Evolutionary conservation across 2,113 vertebrate genomes (phyloP).

Genomic region (Neomonachus schauinslandi): DNA sequence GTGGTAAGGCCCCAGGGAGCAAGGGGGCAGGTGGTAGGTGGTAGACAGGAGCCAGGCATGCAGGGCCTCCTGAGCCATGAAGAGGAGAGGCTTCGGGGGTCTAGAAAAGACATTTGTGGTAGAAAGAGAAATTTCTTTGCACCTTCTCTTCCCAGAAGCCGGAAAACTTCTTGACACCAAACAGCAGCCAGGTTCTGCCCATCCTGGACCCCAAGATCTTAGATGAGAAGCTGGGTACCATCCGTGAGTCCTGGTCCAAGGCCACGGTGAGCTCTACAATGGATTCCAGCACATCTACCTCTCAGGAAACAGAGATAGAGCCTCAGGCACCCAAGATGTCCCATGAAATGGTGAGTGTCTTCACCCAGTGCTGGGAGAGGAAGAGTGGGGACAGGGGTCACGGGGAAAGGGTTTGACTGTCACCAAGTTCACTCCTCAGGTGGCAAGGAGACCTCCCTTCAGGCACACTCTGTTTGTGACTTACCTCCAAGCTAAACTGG

Average conservation of each 20-base stretch:
- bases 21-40: not conserved
- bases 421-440: not conserved
- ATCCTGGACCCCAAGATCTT: constrained; percentile 56
- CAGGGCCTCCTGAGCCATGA: not conserved
- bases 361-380: not conserved
- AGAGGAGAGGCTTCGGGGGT: not conserved
- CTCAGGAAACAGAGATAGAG: not conserved
- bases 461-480: not conserved
- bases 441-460: not conserved
- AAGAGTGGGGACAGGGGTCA: rapidly evolving
- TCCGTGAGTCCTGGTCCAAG: not conserved
- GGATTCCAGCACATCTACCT: not conserved
- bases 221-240: not conserved
- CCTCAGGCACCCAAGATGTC: not conserved
- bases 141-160: constrained; percentile 76
- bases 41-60: too few relatives aligned
- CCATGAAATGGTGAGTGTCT: not conserved
- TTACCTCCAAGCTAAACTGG: not conserved
- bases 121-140: not conserved
- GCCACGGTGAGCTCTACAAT: not conserved
- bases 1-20: not conserved
- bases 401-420: not conserved
- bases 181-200: constrained; percentile 56
- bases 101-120: rapidly evolving
- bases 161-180: constrained; percentile 64